Percentiles rank a stretch among this genome's conserved stretches.
Conservation (phyloP, 2,797 vertebrate genomes). For the Harpagifer antarcticus region DNA sequence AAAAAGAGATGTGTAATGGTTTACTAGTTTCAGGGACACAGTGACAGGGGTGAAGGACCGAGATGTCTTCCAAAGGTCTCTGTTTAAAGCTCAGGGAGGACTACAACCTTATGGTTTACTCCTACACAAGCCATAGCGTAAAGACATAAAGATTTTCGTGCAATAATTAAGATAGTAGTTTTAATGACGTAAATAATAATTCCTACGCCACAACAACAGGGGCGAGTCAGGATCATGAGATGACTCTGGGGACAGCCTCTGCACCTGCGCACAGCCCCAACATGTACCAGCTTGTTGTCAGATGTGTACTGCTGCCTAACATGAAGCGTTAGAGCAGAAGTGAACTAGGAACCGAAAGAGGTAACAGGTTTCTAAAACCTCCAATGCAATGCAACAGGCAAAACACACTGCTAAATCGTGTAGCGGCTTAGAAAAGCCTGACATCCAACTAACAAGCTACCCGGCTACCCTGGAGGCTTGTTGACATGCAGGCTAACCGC, state of each 20-base stretch:
- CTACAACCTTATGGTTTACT: slow-evolving; percentile 17
- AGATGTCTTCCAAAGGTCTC: slow-evolving; percentile 51
- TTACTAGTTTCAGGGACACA: slow-evolving; percentile 53
- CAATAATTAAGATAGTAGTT: neutral
- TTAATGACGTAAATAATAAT: neutral
- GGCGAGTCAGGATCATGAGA: slow-evolving; percentile 30
- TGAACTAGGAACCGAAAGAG: slow-evolving; percentile 24
- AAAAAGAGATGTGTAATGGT: slow-evolving; percentile 43
- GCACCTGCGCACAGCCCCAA: slow-evolving; percentile 61
- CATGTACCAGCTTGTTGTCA: slow-evolving; percentile 54
- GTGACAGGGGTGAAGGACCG: slow-evolving; percentile 55
- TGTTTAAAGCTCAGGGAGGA: neutral
- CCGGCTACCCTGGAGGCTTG: slow-evolving; percentile 61
- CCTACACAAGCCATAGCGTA: neutral
- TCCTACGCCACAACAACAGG: slow-evolving; percentile 29
- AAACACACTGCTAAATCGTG: neutral
- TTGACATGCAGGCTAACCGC: slow-evolving; percentile 73
- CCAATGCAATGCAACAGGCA: neutral
- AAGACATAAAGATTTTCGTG: neutral
- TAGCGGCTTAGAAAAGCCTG: slow-evolving; percentile 2
- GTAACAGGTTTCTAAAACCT: neutral
- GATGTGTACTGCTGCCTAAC: slow-evolving; percentile 9
- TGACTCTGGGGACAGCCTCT: slow-evolving; percentile 17
- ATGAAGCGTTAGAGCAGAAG: neutral
- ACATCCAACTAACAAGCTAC: slow-evolving; percentile 44